Evolutionary conservation across 2,113 vertebrate species (phyloP), one percentile per base, ranked within the genome.

Genomic region (Cryptomyrus ogoouensis): DNA sequence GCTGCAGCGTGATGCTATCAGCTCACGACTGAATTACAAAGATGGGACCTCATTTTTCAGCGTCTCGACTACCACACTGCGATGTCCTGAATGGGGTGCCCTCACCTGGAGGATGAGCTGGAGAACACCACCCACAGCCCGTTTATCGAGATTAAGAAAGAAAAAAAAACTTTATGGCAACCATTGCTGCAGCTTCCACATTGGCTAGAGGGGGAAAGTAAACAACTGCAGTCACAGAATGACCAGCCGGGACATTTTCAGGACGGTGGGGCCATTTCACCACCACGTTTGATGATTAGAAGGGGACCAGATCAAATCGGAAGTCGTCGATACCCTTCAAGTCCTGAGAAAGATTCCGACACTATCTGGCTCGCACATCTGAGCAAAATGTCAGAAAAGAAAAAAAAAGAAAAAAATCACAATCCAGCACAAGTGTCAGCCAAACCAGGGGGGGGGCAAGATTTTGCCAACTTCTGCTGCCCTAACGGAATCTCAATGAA

Each of bases 401-500:
- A 9, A n/a, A 27, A 24, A 21, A 58, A 46, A 24, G 10, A 27
- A 50, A 31, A 27, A 80, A 80, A 80, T 77, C 5, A 39, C 74
- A 80, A 95, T 95, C 93, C 94, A 7, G 21, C 90, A 91, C 92
- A 94, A 94, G 94, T 94, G 95, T 95, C 95, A 95, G 93, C 91
- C 90, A 91, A 93, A 93, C 89, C 49, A 89, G 89, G 91, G 46
- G n/a, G 88, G 91, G 92, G 83, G 39, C 83, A 84, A 9, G 83
- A 50, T 31, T 50, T 83, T 44, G 83, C 86, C 44, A 87, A 87
- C 88, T 88, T 84, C 83, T 53, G 27, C 27, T 39, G 93, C 91
- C 94, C 92, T 95, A 95, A 95, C 95, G 95, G 95, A 95, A 96
- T 95, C 93, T 95, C 94, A 95, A 94, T 95, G 94, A 94, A 94